Conservation (phyloP, 2,797 vertebrate genomes). For the Momotus momota region DNA sequence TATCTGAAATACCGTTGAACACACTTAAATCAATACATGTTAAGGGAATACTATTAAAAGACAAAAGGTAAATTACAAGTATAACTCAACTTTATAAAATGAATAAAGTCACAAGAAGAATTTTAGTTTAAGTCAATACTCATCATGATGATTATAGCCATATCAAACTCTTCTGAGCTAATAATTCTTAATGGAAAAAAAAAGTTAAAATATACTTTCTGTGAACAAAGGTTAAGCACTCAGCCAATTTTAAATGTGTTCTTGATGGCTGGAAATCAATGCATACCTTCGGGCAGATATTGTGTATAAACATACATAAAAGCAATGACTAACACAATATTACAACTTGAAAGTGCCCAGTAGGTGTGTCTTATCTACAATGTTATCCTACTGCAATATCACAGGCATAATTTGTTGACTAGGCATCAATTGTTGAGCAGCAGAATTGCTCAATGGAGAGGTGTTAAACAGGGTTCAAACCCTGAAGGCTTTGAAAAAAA, state of each 20-base stretch:
- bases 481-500: neutral
- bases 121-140: slow-evolving; percentile 56
- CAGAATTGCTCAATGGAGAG: slow-evolving; percentile 41
- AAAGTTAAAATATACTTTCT: neutral
- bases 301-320: slow-evolving; percentile 65
- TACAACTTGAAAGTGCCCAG: slow-evolving; percentile 65
- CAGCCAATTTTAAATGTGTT: slow-evolving; percentile 29
- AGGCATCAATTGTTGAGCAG: neutral
- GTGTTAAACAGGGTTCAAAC: slow-evolving; percentile 41
- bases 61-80: slow-evolving; percentile 50
- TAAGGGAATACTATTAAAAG: slow-evolving; percentile 59
- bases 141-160: neutral
- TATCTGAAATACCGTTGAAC: slow-evolving; percentile 67
- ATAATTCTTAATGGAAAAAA: slow-evolving; percentile 10
- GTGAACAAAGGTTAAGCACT: slow-evolving; percentile 51
- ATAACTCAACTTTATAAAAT: slow-evolving; percentile 67
- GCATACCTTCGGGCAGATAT: slow-evolving; percentile 22
- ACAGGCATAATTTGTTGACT: slow-evolving; percentile 57
- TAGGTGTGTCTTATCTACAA: slow-evolving; percentile 71
- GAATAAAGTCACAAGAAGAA: slow-evolving; percentile 47
- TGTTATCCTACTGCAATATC: slow-evolving; percentile 57
- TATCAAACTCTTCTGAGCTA: slow-evolving; percentile 20
- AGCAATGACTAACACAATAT: slow-evolving; percentile 57
- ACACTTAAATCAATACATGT: slow-evolving; percentile 63
- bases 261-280: slow-evolving; percentile 45